A percentile compares a stretch with the other conserved stretches of the same genome.
phyloP scores from a whole-genome alignment of 1,140 invertebrate species.

The Maconellicoccus hirsutus region DNA sequence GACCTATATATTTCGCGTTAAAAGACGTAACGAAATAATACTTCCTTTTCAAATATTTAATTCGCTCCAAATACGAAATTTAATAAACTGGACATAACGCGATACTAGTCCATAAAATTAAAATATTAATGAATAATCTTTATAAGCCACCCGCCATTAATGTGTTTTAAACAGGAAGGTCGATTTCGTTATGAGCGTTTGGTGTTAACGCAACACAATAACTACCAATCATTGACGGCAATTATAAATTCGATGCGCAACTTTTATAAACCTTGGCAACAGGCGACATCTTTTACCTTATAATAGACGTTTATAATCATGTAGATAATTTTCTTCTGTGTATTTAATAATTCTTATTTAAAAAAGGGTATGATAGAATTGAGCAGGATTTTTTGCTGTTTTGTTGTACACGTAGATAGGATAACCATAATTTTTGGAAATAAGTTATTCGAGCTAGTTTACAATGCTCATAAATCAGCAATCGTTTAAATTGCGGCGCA shows the following conservation, averaged over 20 bases:
- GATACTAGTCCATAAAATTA: not conserved
- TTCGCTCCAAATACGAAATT: not conserved
- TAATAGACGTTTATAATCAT: not conserved
- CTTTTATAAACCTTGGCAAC: not conserved
- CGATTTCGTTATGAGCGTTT: not conserved
- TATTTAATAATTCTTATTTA: no score
- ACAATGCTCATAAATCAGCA: no score
- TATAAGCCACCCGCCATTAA: not conserved
- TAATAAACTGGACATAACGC: not conserved
- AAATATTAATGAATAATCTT: constrained; percentile 1
- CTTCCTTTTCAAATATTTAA: not conserved
- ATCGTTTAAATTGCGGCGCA: no score
- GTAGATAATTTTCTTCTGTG: not conserved
- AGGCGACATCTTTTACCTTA: not conserved
- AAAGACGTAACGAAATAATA: not conserved
- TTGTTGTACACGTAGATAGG: no score
- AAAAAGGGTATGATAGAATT: no score
- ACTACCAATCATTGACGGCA: not conserved
- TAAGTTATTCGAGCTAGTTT: no score
- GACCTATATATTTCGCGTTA: not conserved
- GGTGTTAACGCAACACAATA: constrained; percentile 1
- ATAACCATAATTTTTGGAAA: no score
- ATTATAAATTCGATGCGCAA: not conserved
- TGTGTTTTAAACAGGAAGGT: not conserved
- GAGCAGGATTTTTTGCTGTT: no score